Percentiles rank a stretch among this genome's conserved stretches.
These are phyloP conservation scores for Crotalus viridis DNA, from an alignment of 2,113 vertebrate genomes.

Conservation along the genomic window DNA sequence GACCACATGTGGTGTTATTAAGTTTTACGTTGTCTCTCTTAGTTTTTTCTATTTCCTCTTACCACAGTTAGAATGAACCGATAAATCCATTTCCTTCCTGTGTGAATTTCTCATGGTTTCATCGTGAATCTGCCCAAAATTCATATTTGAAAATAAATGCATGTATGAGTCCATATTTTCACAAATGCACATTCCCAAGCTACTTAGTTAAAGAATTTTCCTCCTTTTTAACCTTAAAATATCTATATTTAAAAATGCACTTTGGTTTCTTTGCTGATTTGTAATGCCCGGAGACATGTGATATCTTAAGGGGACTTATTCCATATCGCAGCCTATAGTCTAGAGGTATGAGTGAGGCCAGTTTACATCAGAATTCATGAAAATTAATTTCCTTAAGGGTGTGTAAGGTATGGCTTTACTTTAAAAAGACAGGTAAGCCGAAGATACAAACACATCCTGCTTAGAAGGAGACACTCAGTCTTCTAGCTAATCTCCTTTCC, in stretches of 20 bases:
- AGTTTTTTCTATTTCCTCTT: not conserved
- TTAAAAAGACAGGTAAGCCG: not conserved
- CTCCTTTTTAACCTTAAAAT: not conserved
- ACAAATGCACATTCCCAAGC: not conserved
- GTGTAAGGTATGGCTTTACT: not conserved
- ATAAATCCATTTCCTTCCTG: not conserved
- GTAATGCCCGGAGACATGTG: not conserved
- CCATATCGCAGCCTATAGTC: not conserved
- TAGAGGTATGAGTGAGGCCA: not conserved
- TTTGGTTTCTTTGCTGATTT: not conserved
- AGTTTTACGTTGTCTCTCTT: not conserved
- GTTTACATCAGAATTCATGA: not conserved
- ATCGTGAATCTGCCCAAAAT: not conserved
- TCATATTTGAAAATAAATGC: not conserved
- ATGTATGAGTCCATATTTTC: not conserved
- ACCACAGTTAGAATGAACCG: not conserved
- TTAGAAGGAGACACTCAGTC: not conserved
- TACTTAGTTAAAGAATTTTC: not conserved
- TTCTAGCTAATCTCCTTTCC: not conserved
- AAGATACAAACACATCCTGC: not conserved
- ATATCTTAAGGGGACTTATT: not conserved
- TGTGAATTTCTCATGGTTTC: not conserved
- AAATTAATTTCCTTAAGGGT: not conserved
- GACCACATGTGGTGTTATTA: not conserved
- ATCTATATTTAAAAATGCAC: not conserved